Evolutionary conservation across 35 echinoderm and acorn worm species (phyloP).

Genomic region (Heliocidaris erythrogramma): DNA sequence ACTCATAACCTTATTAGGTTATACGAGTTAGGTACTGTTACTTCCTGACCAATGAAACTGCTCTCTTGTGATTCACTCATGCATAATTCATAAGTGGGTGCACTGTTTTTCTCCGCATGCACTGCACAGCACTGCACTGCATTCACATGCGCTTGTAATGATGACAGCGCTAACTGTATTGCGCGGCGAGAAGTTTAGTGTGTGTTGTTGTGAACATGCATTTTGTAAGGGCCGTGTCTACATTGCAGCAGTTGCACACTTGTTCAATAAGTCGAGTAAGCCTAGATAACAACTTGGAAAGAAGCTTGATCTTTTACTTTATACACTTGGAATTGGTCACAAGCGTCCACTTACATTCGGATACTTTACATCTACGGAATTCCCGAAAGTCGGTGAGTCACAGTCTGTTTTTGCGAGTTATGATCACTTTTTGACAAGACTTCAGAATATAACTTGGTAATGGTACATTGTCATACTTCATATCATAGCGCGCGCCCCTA

Average conservation of each 20-base stretch:
- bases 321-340: neutral
- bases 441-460: neutral
- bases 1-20: neutral
- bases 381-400: neutral
- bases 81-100: conserved; percentile 34
- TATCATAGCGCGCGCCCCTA: neutral
- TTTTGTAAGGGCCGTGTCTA: neutral
- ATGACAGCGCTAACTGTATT: no score
- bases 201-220: neutral
- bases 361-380: neutral
- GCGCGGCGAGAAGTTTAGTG: neutral
- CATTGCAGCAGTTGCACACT: no score
- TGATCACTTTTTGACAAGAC: neutral
- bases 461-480: neutral
- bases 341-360: neutral
- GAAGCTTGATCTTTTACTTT: neutral
- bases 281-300: neutral
- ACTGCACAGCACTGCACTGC: no score
- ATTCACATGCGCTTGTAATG: neutral
- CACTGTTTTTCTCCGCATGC: neutral
- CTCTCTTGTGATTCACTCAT: conserved; percentile 24
- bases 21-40: conserved; percentile 3
- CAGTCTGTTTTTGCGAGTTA: neutral
- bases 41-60: neutral
- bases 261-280: no score